phyloP scores from a whole-genome alignment of 2,113 vertebrate genomes.

The Actenoides hombroni region DNA sequence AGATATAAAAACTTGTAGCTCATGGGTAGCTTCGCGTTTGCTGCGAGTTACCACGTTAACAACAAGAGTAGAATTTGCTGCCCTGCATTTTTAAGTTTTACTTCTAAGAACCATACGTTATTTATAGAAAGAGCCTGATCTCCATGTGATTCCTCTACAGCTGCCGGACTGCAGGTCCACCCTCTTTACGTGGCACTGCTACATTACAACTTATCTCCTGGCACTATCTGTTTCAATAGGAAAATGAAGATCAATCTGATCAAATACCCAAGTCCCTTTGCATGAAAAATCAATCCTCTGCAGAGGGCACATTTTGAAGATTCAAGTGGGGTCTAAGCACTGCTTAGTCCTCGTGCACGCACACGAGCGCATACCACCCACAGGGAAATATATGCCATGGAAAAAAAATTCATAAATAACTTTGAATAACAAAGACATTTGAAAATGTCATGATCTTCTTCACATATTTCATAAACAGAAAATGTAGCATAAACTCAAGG shows the following conservation, averaged over 20 bases:
- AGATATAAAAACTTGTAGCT: background rate
- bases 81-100: background rate
- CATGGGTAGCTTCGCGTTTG: background rate
- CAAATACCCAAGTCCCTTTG: background rate
- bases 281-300: conserved; percentile 38
- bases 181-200: background rate
- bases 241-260: conserved; percentile 15
- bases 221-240: conserved; percentile 3
- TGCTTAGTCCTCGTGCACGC: conserved; percentile 5
- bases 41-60: background rate
- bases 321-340: conserved; percentile 42
- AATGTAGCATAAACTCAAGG: conserved; percentile 39
- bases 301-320: conserved; percentile 33
- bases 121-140: background rate
- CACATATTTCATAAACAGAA: conserved; percentile 40
- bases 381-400: conserved; percentile 33
- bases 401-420: conserved; percentile 31
- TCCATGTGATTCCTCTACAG: background rate
- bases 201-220: background rate
- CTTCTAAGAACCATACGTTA: background rate
- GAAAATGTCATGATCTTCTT: conserved; percentile 57
- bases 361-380: conserved; percentile 40
- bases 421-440: conserved; percentile 52
- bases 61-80: background rate
- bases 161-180: background rate